Evolutionary conservation across 2,797 vertebrate genomes (phyloP).

Genomic region (Agapornis canus): DNA sequence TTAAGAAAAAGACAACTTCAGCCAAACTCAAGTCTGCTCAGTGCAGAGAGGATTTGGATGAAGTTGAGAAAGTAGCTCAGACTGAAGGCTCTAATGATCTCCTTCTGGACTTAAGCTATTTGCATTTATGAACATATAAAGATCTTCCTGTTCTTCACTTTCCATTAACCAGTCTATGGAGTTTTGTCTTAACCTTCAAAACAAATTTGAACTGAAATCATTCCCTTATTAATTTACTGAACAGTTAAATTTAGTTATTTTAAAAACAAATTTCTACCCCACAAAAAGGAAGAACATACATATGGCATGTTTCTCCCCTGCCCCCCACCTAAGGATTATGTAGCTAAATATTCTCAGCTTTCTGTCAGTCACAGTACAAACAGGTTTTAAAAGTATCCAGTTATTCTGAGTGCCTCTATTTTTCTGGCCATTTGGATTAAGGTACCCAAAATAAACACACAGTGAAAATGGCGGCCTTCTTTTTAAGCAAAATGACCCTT

Average conservation of each 20-base stretch:
- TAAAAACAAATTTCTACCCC: not conserved
- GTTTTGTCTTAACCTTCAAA: not conserved
- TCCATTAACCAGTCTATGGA: not conserved
- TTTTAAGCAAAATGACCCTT: not conserved
- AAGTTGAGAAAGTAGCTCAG: conserved; percentile 15
- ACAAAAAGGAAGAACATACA: not conserved
- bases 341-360: not conserved
- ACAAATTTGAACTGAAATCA: not conserved
- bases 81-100: not conserved
- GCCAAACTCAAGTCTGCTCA: not conserved
- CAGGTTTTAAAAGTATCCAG: not conserved
- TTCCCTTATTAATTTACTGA: not conserved
- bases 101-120: conserved; percentile 16
- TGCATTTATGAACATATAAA: not conserved
- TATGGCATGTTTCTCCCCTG: too few species aligned
- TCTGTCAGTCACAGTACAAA: not conserved
- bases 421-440: not conserved
- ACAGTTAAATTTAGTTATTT: not conserved
- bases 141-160: conserved; percentile 12
- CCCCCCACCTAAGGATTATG: not conserved
- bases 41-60: not conserved
- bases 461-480: not conserved
- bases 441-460: not conserved
- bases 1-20: not conserved
- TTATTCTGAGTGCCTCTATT: not conserved